Base-by-base conservation (phyloP, 2,888 invertebrate genomes). In the Ophonus ardosiacus region DNA sequence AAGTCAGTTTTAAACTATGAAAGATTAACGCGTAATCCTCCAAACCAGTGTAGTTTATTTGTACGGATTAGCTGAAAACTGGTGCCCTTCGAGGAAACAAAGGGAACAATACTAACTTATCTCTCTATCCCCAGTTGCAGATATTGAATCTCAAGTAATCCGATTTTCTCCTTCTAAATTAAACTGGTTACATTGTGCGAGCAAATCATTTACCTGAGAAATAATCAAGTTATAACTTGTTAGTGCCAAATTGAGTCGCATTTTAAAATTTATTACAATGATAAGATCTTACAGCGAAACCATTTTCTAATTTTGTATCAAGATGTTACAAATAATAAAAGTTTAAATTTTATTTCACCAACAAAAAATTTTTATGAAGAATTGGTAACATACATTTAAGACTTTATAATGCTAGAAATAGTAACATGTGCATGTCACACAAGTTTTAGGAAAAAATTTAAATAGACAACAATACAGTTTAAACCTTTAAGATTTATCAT, bases 91-190 rank as follows among this genome's bases (percentile, higher is more conserved):
- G 38, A 13, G 68, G n/a, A n/a, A 68, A 68, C 68, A 68, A 38
- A 68, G 68, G 38, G 38, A 68, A 68, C 68, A 68, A 68, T 68
- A 68, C 68, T 68, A 31, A 68, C 31, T 68, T 68, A 68, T 68
- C 63, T 68, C 63, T 63, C 63, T 68, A 68, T 68, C 68, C 65
- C 68, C 68, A 68, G 38, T 40, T 24, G 38, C 38, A 68, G 68
- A 68, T 68, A 68, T 68, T 68, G n/a, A 68, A 68, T 68, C 68
- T 21, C 31, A 15, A 10, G 13, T 68, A 68, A 68, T 68, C 68
- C 68, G 13, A 68, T 68, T 68, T 68, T 38, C 68, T 68, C 7
- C 68, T 24, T 24, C 68, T 31, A 24, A 31, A n/a, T 65, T 31
- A 13, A 24, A 38, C 65, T 65, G 65, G 8, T 65, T 31, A 68